Base-by-base conservation (phyloP, 2,888 invertebrate genomes). In the Cephus pygmeus region DNA sequence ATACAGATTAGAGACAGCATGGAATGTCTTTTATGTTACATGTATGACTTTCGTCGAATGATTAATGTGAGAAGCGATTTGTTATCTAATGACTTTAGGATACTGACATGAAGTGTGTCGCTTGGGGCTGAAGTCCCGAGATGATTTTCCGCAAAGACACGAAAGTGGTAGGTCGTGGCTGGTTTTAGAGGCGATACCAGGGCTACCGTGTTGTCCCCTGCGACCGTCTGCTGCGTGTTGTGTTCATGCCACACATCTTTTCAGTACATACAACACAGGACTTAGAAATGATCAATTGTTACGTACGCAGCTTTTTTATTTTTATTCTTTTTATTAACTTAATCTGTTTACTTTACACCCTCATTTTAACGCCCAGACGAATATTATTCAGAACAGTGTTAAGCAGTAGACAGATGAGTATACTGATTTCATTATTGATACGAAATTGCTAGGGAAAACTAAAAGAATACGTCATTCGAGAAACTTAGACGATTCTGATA, bases 141-240 rank as follows among this genome's bases (percentile, higher is more conserved):
- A 86, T 93, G 93, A 90, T 95, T 95, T 88, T 94, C 93, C 40
- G 94, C 94, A 88, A 93, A 93, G 35, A 94, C 90, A 36, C 94
- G 92, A 84, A 95, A 93, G 86, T 94, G 93, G 90, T 94, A 94
- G 76, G 92, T 92, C 77, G 93, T 93, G 12, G 94, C 93, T 35
- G 95, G 94, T 78, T 93, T 93, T 73, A 95, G 91, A 35, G 92
- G 92, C 9, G 92, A 91, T 40, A 95, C 88, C 83, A 93, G 92
- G 6, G 93, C 93, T 11, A 92, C 92, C 75, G 93, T 93, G 84
- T 93, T 92, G 79, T 93, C 92, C 12, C 94, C 93, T 15, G 93
- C 91, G 76, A 94, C 91, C 35, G 93, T 90, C 85, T 93, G 92
- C 87, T 94, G 93, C 88, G 92, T 93, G 86, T 93, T 93, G 85